phyloP scores from a whole-genome alignment of 2,797 vertebrate species.

The Sphenopsis melanotis region DNA sequence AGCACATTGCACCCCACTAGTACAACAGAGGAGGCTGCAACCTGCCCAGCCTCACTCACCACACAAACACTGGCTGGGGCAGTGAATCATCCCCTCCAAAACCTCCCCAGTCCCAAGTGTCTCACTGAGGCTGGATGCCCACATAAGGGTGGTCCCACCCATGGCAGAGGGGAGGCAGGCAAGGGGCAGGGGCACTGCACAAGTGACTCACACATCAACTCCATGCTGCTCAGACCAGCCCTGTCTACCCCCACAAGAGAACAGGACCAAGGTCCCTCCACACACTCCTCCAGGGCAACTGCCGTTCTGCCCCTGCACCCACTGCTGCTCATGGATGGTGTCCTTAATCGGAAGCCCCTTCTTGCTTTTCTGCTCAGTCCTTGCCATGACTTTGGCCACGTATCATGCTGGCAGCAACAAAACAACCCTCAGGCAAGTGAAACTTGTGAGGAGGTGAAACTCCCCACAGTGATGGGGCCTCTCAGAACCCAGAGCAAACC shows the following conservation, averaged over 20 bases:
- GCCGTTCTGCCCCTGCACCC: background rate
- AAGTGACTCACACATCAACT: background rate
- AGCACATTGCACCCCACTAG: background rate
- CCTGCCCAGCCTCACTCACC: background rate
- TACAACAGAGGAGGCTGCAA: background rate
- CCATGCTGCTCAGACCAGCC: background rate
- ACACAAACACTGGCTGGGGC: background rate
- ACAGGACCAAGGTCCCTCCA: background rate
- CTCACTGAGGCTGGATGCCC: background rate
- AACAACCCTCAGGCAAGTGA: background rate
- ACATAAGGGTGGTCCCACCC: fast-evolving
- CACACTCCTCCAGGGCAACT: background rate
- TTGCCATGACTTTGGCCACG: fast-evolving
- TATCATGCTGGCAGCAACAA: background rate
- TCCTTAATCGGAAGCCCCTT: background rate
- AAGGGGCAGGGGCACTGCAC: background rate
- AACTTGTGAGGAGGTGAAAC: background rate
- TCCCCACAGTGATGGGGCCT: background rate
- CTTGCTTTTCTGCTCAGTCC: background rate
- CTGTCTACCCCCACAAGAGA: background rate
- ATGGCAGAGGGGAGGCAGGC: background rate
- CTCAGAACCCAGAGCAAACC: background rate
- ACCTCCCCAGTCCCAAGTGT: background rate
- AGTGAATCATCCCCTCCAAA: background rate
- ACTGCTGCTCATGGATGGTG: background rate